phyloP scores from a whole-genome alignment of 2,888 invertebrate genomes.

The Ormyrus labotus region DNA sequence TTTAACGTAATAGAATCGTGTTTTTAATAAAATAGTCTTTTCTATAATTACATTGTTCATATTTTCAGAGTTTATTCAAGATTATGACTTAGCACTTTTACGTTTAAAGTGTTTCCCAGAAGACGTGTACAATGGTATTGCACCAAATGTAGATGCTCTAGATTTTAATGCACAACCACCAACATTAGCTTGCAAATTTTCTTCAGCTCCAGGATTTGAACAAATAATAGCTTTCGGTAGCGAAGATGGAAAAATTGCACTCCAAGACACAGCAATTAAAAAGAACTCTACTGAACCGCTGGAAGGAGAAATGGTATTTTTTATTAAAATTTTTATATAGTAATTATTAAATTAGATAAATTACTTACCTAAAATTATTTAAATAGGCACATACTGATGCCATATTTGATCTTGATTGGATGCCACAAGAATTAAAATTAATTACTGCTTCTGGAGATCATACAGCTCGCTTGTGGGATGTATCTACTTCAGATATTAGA shows the following conservation, averaged over 20 bases:
- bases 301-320: constrained; percentile 77
- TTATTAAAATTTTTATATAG: not conserved
- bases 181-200: constrained; percentile 88
- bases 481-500: constrained; percentile 75
- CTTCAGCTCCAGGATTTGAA: constrained; percentile 81
- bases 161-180: constrained; percentile 81
- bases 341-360: not conserved
- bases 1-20: not conserved
- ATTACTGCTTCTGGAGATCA: constrained; percentile 93
- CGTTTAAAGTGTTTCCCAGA: constrained; percentile 81
- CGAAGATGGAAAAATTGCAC: constrained; percentile 87
- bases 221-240: constrained; percentile 89
- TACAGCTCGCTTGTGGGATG: constrained; percentile 87
- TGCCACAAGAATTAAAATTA: constrained; percentile 84
- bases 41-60: not conserved
- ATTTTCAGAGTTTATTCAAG: constrained; percentile 59
- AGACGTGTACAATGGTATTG: constrained; percentile 83
- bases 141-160: constrained; percentile 70
- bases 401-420: constrained; percentile 93
- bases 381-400: constrained; percentile 86
- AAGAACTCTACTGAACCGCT: constrained; percentile 56
- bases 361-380: constrained; percentile 25
- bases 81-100: constrained; percentile 81
- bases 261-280: constrained; percentile 73
- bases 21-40: not conserved